These are phyloP conservation scores for Taenaris catops DNA, from an alignment of 2,888 invertebrate species.

Conservation along the genomic window DNA sequence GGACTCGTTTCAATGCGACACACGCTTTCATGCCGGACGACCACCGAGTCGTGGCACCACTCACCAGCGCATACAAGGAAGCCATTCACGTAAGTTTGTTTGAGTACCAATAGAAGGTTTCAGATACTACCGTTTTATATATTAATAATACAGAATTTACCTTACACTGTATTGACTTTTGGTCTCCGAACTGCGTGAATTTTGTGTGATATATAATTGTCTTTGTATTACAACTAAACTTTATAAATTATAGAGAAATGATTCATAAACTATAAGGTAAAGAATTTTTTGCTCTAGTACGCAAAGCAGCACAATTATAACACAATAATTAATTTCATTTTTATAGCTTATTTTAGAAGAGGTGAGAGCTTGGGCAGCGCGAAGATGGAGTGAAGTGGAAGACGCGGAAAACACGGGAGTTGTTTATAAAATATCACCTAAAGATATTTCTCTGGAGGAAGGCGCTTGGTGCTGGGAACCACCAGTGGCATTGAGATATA, in stretches of 20 bases:
- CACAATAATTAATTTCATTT: too few species aligned
- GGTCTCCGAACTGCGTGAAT: too few species aligned
- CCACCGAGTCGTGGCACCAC: constrained; percentile 83
- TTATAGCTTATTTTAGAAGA: constrained; percentile 37
- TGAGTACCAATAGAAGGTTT: too few species aligned
- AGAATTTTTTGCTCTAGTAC: too few species aligned
- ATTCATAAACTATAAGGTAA: too few species aligned
- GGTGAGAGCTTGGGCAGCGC: constrained; percentile 37
- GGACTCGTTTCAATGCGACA: constrained; percentile 92
- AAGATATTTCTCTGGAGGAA: constrained; percentile 32
- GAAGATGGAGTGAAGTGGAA: constrained; percentile 33
- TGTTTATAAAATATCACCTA: constrained; percentile 5
- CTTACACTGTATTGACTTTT: too few species aligned
- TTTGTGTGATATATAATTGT: too few species aligned
- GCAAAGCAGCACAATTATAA: too few species aligned
- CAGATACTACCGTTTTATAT: too few species aligned
- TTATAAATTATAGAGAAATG: too few species aligned
- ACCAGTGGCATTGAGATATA: constrained; percentile 18
- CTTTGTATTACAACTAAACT: too few species aligned
- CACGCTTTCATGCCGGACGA: constrained; percentile 92
- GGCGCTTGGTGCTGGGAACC: constrained; percentile 33
- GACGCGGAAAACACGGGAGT: constrained; percentile 1
- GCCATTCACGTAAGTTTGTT: constrained; percentile 82
- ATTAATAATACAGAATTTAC: too few species aligned
- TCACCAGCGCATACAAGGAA: constrained; percentile 82